Evolutionary conservation across 2,797 vertebrate species (phyloP).

Genomic region (Sebastes hubbsi): DNA sequence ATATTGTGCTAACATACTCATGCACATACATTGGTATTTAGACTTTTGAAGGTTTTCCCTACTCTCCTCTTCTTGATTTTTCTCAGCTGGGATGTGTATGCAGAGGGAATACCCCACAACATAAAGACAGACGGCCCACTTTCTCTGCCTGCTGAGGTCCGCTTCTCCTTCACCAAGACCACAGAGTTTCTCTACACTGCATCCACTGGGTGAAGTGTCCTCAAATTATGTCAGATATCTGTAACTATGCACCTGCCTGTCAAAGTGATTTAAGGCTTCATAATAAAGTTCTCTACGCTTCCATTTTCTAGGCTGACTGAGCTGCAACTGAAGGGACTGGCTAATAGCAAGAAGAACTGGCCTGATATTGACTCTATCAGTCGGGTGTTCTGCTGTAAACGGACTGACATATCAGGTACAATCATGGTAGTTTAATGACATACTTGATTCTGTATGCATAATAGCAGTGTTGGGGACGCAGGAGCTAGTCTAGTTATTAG

Average conservation of each 20-base stretch:
- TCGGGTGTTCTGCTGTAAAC: slow-evolving; percentile 50
- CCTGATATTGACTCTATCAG: slow-evolving; percentile 16
- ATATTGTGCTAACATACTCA: background rate
- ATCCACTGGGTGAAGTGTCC: slow-evolving; percentile 33
- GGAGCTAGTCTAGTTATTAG: no score
- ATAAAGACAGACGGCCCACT: background rate
- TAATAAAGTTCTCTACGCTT: background rate
- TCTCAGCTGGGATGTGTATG: slow-evolving; percentile 52
- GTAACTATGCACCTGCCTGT: background rate
- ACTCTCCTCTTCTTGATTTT: background rate
- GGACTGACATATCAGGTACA: slow-evolving; percentile 47
- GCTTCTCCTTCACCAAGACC: slow-evolving; percentile 64
- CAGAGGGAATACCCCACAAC: slow-evolving; percentile 39
- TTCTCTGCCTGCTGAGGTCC: slow-evolving; percentile 55
- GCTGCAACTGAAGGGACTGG: slow-evolving; percentile 46
- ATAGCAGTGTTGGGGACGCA: no score
- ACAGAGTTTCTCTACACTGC: slow-evolving; percentile 37
- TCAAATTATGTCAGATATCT: background rate
- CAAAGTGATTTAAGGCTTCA: background rate
- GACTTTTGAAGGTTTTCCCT: background rate
- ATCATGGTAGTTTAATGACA: background rate
- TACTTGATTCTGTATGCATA: background rate
- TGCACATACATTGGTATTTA: background rate
- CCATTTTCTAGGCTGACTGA: slow-evolving; percentile 43
- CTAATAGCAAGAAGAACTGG: slow-evolving; percentile 10